These are phyloP conservation scores for Sprattus sprattus DNA, from an alignment of 2,113 vertebrate species.

Conservation along the genomic window DNA sequence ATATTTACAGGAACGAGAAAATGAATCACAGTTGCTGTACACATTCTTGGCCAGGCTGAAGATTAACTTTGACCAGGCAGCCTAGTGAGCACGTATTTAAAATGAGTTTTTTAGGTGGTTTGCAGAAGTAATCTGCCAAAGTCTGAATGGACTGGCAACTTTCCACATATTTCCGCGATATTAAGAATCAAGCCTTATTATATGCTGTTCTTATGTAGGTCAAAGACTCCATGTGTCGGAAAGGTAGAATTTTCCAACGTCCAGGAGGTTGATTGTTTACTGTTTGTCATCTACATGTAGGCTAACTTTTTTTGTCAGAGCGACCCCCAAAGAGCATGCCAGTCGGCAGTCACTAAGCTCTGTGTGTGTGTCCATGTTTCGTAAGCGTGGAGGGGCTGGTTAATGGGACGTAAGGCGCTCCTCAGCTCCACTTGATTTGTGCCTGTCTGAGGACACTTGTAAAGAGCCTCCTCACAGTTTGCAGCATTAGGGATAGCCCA, in stretches of 20 bases:
- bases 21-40: neutral
- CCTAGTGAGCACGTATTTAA: neutral
- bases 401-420: too few species aligned
- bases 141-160: neutral
- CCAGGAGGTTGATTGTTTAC: neutral
- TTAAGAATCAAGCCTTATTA: neutral
- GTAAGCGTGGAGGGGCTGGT: too few species aligned
- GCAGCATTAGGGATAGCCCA: too few species aligned
- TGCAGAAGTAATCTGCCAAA: neutral
- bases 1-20: neutral
- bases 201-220: neutral
- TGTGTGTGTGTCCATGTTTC: neutral
- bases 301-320: too few species aligned
- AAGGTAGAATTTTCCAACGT: neutral
- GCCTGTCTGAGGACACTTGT: too few species aligned
- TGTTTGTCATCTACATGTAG: too few species aligned
- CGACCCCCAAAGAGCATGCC: neutral
- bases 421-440: too few species aligned
- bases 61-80: neutral
- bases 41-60: neutral
- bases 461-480: too few species aligned
- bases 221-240: neutral
- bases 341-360: neutral
- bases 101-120: neutral
- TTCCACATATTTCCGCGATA: neutral